Conservation (phyloP, 2,888 invertebrate genomes). For the Dermolepida albohirtum region DNA sequence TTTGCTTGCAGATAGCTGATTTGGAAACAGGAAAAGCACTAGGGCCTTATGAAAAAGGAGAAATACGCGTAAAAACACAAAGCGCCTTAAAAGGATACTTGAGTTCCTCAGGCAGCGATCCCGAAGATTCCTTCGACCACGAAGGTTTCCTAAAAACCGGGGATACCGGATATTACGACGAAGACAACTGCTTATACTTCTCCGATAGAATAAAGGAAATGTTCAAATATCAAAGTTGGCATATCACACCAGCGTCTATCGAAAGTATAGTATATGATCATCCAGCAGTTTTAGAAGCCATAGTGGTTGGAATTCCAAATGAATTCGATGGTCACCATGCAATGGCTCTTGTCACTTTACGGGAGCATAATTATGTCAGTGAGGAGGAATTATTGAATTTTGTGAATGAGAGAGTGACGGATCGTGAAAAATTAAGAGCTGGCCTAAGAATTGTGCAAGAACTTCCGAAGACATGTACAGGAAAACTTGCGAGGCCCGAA, state of each 20-base stretch:
- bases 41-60: constrained; percentile 65
- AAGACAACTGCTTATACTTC: constrained; percentile 63
- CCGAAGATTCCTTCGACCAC: constrained; percentile 59
- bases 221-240: constrained; percentile 66
- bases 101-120: constrained; percentile 34
- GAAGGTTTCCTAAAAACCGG: constrained; percentile 67
- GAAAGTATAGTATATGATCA: constrained; percentile 78
- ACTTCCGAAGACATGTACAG: constrained; percentile 46
- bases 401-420: constrained; percentile 43
- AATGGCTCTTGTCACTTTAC: constrained; percentile 43
- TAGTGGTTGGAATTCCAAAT: constrained; percentile 81
- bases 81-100: constrained; percentile 46
- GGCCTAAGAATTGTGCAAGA: constrained; percentile 46
- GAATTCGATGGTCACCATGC: constrained; percentile 52
- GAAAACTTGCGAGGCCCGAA: constrained; percentile 44
- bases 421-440: constrained; percentile 46
- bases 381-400: constrained; percentile 41
- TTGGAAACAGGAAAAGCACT: constrained; percentile 62
- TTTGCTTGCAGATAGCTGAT: constrained; percentile 51
- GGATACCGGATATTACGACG: constrained; percentile 66
- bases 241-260: constrained; percentile 81
- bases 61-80: constrained; percentile 65
- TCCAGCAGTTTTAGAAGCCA: constrained; percentile 80
- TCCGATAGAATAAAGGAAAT: constrained; percentile 66
- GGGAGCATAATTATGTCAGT: constrained; percentile 2